These are phyloP conservation scores for Rhinella marina DNA, from an alignment of 2,797 vertebrate species.

Conservation along the genomic window DNA sequence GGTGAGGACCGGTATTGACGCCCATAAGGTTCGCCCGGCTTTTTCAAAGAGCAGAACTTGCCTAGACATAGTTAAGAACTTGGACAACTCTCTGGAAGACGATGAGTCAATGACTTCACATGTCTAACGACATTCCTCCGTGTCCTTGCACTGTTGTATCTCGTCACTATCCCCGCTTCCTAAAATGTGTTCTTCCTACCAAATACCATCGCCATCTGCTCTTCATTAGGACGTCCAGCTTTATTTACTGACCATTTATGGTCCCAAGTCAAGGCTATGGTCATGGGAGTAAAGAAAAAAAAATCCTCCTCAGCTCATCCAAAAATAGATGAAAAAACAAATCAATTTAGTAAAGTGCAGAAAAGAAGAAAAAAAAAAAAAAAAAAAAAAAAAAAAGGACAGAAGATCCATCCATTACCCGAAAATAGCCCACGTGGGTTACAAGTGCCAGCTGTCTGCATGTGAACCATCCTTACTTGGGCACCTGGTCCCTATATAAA, in stretches of 20 bases:
- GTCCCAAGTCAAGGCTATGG: slow-evolving; percentile 10
- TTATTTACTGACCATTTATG: slow-evolving; percentile 40
- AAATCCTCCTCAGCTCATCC: not conserved
- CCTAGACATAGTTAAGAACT: not conserved
- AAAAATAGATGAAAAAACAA: slow-evolving; percentile 31
- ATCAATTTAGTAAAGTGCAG: slow-evolving; percentile 16
- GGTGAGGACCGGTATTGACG: not conserved
- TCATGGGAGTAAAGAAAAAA: not conserved
- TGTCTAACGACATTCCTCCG: not conserved
- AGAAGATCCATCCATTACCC: not conserved
- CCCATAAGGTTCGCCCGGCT: not conserved
- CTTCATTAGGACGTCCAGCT: slow-evolving; percentile 11
- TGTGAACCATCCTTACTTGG: slow-evolving; percentile 1
- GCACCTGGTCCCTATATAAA: slow-evolving; percentile 18
- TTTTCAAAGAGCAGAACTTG: too few species aligned
- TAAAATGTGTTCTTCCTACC: not conserved
- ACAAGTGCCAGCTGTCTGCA: slow-evolving; percentile 31
- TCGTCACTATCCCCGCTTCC: not conserved
- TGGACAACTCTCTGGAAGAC: not conserved
- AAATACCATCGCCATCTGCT: slow-evolving; percentile 35
- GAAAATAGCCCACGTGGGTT: slow-evolving; percentile 28
- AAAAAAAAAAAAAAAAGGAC: not conserved
- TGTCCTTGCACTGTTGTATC: not conserved
- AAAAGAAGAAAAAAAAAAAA: slow-evolving; percentile 16
- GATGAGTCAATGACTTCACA: not conserved